Evolutionary conservation across 2,888 invertebrate genomes (phyloP), one percentile per base, ranked within the genome.

Genomic region (Andricus quercusramuli): DNA sequence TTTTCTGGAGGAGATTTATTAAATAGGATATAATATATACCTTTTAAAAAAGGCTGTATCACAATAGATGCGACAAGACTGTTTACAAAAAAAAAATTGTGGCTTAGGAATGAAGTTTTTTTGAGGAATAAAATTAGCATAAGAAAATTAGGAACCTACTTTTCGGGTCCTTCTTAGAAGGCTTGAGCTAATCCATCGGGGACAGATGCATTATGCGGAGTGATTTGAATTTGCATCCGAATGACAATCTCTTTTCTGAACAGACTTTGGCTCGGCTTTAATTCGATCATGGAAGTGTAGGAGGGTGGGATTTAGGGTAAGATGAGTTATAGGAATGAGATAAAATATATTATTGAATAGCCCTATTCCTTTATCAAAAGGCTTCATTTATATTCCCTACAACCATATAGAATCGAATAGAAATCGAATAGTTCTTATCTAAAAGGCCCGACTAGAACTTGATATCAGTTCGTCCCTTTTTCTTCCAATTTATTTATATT

Each of bases 151-250:
- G 70, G 70, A 68, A 67, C n/a, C 47, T 47, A 25, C 29, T 44
- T 47, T 67, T 70, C 25, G 25, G 25, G 29, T 70, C 22, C 6
- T 70, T 70, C 70, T 51, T 51, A 70, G 66, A 66, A 47, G 70
- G 70, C 68, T 17, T 29, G 51, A 29, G 47, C 70, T 25, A 17
- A 44, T 37, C 65, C 32, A 68, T 68, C 6, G 15, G 44, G 8
- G 47, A 68, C 9, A 70, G 51, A 70, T 70, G 29, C 47, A 70
- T 47, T 47, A 70, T 70, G 70, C 29, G 1, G 22, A 70, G 29
- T 29, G 29, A 44, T 64, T 77, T 62, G 68, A 37, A 78, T 78
- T 78, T 78, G 70, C 78, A 78, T 78, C 59, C 74, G 41, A 78
- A 59, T 78, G 70, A 70, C 78, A 56, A 74, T 78, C 25, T 74